Evolutionary conservation across 2,797 vertebrate genomes (phyloP), one percentile per base, ranked within the genome.

Genomic region (Sternarchorhynchus goeldii): DNA sequence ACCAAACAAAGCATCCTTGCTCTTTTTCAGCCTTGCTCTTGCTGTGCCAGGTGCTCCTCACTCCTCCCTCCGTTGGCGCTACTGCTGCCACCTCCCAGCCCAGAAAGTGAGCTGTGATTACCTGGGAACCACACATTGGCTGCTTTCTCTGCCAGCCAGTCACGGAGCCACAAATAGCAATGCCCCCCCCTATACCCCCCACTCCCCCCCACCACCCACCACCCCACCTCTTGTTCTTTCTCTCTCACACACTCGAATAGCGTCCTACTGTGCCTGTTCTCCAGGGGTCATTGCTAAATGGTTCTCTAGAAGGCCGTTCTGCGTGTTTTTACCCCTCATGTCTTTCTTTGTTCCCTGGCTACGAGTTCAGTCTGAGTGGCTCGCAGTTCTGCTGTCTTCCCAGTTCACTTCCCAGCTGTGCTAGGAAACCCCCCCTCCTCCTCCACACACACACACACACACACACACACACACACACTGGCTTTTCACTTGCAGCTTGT

Each of bases 1-100:
- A 91, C 89, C 91, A 91, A 93, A 92, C 92, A 91, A 93, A 93
- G 92, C 90, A 90, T 80, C 86, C 78, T 55, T 80, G 78, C 86
- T 81, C 65, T 78, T 85, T 88, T 89, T 91, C 87, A 86, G 88
- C 88, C 89, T 84, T 84, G 81, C 88, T 84, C 87, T 89, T 81
- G 80, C 83, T 63, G 72, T 32, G 6, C 81, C 2, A 41, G 75
- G 88, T 91, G 92, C 93, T 92, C 92, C 93, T 92, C 92, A 89
- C 82, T 88, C 90, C 2, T 2, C 45, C 45, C 87, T 87, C 84
- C 78, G 39, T 81, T 68, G 84, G 81, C 64, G 72, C 85, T 79
- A 76, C 70, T 73, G 79, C 87, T 84, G 76, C 75, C 78, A 70
- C 78, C 81, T 83, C 77, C 72, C 36, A 36, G 56, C 56, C 16